Evolutionary conservation across 1,140 invertebrate genomes (phyloP).

Genomic region (Halictus rubicundus): DNA sequence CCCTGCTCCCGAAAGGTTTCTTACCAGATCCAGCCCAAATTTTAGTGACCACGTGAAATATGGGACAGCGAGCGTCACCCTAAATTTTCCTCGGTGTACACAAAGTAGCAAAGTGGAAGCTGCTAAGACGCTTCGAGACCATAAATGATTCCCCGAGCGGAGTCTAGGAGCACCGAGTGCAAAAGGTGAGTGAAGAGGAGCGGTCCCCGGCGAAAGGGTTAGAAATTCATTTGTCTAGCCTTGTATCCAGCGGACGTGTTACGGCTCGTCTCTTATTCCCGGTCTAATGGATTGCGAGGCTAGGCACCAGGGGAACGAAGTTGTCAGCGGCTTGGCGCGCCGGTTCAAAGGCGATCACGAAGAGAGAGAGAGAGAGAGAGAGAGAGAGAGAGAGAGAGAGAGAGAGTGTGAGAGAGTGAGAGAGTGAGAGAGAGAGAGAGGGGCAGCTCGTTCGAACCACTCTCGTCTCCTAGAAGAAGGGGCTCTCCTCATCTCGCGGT

Average conservation of each 20-base stretch:
- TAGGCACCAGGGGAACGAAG: conserved; percentile 43
- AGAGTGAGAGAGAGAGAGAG: too few relatives aligned
- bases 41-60: too few relatives aligned
- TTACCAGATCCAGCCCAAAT: too few relatives aligned
- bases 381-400: too few relatives aligned
- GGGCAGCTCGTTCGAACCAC: too few relatives aligned
- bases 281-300: conserved; percentile 45
- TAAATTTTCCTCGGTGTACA: too few relatives aligned
- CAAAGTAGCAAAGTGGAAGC: too few relatives aligned
- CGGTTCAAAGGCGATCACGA: conserved; percentile 48
- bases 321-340: conserved; percentile 43
- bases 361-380: background rate
- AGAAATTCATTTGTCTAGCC: conserved; percentile 39
- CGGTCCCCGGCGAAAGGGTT: background rate
- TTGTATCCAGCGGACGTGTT: conserved; percentile 16
- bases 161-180: background rate
- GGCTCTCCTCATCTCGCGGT: background rate
- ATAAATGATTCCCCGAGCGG: too few relatives aligned
- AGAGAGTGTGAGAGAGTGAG: too few relatives aligned
- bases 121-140: too few relatives aligned
- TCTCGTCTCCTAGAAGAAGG: conserved; percentile 18
- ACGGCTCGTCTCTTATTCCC: conserved; percentile 40
- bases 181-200: background rate
- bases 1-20: too few relatives aligned
- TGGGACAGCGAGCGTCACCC: too few relatives aligned